A percentile compares a stretch with the other conserved stretches of the same genome.
Conservation (phyloP, 2,113 vertebrate genomes). For the Salvelinus alpinus region DNA sequence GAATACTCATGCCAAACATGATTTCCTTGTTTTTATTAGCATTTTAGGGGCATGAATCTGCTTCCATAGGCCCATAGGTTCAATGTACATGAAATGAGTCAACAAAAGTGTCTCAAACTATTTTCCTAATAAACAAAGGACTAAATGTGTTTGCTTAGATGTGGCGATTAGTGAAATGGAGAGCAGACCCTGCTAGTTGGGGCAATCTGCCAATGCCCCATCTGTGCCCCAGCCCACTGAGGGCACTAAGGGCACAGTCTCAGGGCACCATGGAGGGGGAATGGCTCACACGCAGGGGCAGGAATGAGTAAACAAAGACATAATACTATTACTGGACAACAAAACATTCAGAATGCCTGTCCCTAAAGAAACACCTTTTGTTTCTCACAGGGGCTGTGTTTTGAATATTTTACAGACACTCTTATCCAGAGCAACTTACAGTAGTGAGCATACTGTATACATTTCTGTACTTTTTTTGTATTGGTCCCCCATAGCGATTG, state of each 20-base stretch:
- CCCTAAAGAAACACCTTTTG: not conserved
- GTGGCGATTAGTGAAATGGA: too few relatives aligned
- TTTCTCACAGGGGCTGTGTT: too few relatives aligned
- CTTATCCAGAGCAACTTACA: too few relatives aligned
- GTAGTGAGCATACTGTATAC: too few relatives aligned
- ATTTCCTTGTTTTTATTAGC: too few relatives aligned
- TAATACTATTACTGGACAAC: not conserved
- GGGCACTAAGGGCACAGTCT: not conserved
- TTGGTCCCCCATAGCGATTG: too few relatives aligned
- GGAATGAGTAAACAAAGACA: not conserved
- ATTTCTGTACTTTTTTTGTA: too few relatives aligned
- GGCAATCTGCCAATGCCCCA: not conserved
- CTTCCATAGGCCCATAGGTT: too few relatives aligned
- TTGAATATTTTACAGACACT: too few relatives aligned
- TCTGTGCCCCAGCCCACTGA: not conserved
- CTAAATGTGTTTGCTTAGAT: not conserved
- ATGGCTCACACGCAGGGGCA: constrained; percentile 13
- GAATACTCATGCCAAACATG: too few relatives aligned
- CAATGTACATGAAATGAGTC: too few relatives aligned
- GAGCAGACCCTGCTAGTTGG: not conserved
- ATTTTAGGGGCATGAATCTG: too few relatives aligned
- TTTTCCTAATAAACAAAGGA: not conserved
- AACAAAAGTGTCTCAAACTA: not conserved
- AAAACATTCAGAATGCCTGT: not conserved
- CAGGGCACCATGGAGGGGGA: not conserved